Evolutionary conservation across 1,140 invertebrate genomes (phyloP).

Genomic region (Bombus confusus): DNA sequence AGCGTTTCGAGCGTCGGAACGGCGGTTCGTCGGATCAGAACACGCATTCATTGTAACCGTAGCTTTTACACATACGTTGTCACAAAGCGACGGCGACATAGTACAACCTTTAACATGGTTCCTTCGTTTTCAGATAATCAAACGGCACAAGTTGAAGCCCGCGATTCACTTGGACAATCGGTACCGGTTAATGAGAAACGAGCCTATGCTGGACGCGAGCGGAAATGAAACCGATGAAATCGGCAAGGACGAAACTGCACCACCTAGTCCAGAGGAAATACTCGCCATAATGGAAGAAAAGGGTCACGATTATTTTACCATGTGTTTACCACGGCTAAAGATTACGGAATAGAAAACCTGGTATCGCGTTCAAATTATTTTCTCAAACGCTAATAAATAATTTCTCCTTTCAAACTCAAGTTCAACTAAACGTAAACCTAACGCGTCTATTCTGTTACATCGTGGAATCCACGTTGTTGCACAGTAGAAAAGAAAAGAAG

Average conservation of each 20-base stretch:
- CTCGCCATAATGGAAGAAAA: neutral
- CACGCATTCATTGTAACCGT: neutral
- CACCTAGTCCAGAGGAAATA: neutral
- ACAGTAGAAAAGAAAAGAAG: no score
- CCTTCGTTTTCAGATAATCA: conserved; percentile 64
- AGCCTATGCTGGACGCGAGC: conserved; percentile 75
- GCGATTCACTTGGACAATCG: conserved; percentile 79
- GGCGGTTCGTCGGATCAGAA: neutral
- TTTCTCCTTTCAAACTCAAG: neutral
- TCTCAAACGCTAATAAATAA: no score
- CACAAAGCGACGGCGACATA: neutral
- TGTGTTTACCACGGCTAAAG: neutral
- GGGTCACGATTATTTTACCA: neutral
- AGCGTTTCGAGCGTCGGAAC: no score
- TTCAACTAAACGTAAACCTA: neutral
- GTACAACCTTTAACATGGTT: neutral
- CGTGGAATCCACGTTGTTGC: no score
- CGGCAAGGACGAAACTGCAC: conserved; percentile 51
- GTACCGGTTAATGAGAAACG: conserved; percentile 76
- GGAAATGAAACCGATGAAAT: conserved; percentile 71
- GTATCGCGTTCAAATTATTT: neutral
- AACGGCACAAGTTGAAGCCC: conserved; percentile 55
- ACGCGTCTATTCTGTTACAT: no score
- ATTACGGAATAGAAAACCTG: neutral
- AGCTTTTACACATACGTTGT: neutral